Evolutionary conservation across 2,888 invertebrate species (phyloP), one percentile per base, ranked within the genome.

Genomic region (Polydesmus complanatus): DNA sequence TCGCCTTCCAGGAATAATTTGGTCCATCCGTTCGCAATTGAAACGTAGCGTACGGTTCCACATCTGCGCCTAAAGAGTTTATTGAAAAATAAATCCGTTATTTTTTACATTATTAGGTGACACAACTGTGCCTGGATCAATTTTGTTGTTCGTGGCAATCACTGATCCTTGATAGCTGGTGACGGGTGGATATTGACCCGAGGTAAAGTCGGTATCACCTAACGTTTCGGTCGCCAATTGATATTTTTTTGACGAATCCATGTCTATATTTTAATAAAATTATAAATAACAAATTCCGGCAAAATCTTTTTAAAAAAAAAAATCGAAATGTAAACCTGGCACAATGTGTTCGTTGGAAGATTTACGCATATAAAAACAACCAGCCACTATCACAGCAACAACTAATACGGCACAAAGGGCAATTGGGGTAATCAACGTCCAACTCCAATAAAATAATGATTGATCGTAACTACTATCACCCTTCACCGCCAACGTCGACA

Each of bases 11-110:
- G n/a, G 27, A 23, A 3, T 14, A 22, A 27, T 56, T 27, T 18
- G 27, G 56, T 21, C 47, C n/a, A n/a, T 22, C 27, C 21, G 27
- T 56, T 2, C 21, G 37, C 25, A 62, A 22, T 23, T 62, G 62
- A 51, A 59, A 62, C 21, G 62, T 62, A 19, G 62, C 62, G 22
- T 62, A 62, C 19, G 62, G 62, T 25, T 50, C 51, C 1, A 62
- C 62, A 27, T 59, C 58, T 26, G 58, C 59, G 23, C 47, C 25
- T 58, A n/a, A 51, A 25, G 22, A 3, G 23, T 18, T 8, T 22
- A 58, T 48, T 8, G 11, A 56, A 21, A 48, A 56, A 21, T 49
- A 47, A 3, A 18, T 18, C 19, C 2, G 19, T 37, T 37, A n/a
- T 54, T 11, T 54, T 54, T n/a, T 11, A 21, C 21, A 5, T 11